Conservation (phyloP, 2,797 vertebrate genomes). For the Danio choprae region DNA sequence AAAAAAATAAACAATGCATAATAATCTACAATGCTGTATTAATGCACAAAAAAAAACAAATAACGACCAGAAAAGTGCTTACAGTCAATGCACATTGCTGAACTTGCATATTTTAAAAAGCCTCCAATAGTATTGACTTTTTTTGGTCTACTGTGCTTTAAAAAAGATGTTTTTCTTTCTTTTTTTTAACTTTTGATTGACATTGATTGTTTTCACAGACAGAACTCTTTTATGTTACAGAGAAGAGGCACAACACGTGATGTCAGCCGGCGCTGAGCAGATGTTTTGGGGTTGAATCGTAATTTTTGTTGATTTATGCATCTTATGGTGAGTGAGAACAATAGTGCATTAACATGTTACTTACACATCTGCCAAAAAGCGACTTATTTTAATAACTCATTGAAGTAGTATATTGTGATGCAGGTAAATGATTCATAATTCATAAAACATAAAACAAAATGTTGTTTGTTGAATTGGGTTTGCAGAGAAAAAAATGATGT, state of each 20-base stretch:
- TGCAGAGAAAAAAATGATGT: not conserved
- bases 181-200: not conserved
- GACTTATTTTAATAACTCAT: conserved; percentile 12
- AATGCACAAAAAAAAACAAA: no score
- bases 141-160: not conserved
- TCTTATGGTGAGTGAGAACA: conserved; percentile 13
- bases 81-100: not conserved
- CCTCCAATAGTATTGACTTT: conserved; percentile 6
- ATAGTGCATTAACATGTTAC: conserved; percentile 18
- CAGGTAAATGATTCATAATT: not conserved
- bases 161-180: not conserved
- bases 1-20: no score
- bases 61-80: not conserved
- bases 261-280: not conserved
- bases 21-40: not conserved
- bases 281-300: not conserved
- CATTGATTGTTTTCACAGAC: not conserved
- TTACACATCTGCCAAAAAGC: conserved; percentile 25
- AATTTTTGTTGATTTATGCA: conserved; percentile 18
- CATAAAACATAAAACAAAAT: not conserved
- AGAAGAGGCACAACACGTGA: not conserved
- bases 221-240: not conserved
- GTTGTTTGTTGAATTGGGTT: not conserved
- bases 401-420: not conserved
- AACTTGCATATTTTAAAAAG: not conserved